phyloP scores from a whole-genome alignment of 2,888 invertebrate genomes.

The Cephus rjabovi region DNA sequence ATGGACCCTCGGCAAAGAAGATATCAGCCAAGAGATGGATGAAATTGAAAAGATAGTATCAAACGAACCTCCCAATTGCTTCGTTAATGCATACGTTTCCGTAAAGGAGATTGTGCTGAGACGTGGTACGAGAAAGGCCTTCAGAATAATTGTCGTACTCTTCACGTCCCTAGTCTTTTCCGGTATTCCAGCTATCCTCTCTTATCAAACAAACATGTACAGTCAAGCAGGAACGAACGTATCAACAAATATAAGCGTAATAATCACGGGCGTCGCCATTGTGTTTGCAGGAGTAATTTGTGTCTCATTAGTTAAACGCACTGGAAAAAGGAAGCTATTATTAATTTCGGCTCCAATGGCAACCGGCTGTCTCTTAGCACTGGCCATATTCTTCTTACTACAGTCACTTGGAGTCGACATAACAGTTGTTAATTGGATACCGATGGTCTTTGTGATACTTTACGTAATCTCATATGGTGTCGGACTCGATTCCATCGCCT shows the following conservation, averaged over 20 bases:
- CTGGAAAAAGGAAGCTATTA: conserved; percentile 56
- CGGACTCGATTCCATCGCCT: conserved; percentile 58
- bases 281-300: conserved; percentile 55
- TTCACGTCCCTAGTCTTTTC: conserved; percentile 53
- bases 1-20: conserved; percentile 57
- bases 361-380: conserved; percentile 40
- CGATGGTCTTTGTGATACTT: conserved; percentile 54
- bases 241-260: conserved; percentile 52
- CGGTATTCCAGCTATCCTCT: conserved; percentile 56
- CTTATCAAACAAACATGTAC: conserved; percentile 58
- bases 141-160: conserved; percentile 52
- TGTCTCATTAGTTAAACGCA: conserved; percentile 50
- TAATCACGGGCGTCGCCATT: conserved; percentile 52
- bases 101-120: neutral
- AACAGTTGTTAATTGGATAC: conserved; percentile 50
- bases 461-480: conserved; percentile 57
- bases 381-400: conserved; percentile 56
- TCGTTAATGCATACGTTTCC: neutral
- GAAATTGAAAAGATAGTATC: conserved; percentile 59
- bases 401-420: conserved; percentile 45
- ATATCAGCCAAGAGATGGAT: conserved; percentile 57
- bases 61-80: conserved; percentile 37
- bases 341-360: conserved; percentile 52
- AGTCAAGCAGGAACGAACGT: conserved; percentile 51
- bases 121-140: conserved; percentile 37